phyloP scores from a whole-genome alignment of 2,888 invertebrate species.

The Phalera bucephala region DNA sequence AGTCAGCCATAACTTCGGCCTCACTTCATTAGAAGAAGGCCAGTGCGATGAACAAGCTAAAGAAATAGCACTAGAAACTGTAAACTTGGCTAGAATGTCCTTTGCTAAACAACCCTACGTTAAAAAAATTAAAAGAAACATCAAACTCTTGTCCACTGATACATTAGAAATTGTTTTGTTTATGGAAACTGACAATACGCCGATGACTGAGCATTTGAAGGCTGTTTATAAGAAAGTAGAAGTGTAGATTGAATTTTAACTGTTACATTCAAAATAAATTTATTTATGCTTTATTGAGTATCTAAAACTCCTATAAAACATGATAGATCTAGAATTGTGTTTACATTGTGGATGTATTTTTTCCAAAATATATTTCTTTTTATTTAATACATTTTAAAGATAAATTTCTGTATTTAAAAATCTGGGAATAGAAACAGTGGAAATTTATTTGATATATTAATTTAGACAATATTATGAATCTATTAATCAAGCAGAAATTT shows the following conservation, averaged over 20 bases:
- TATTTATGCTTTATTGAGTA: too few species aligned
- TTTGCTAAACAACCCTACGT: constrained; percentile 81
- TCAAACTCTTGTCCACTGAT: constrained; percentile 50
- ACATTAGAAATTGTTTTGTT: constrained; percentile 66
- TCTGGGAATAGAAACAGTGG: too few species aligned
- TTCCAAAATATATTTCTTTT: too few species aligned
- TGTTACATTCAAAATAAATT: too few species aligned
- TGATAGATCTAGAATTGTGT: too few species aligned
- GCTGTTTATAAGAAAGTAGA: constrained; percentile 70
- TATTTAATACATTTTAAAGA: too few species aligned
- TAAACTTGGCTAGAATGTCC: constrained; percentile 70
- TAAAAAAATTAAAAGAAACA: constrained; percentile 63
- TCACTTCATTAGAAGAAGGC: constrained; percentile 84
- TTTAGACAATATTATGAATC: too few species aligned
- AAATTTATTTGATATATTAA: too few species aligned
- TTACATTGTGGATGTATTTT: too few species aligned
- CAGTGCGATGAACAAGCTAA: constrained; percentile 56
- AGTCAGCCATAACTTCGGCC: constrained; percentile 85
- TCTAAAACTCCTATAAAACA: too few species aligned
- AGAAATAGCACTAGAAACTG: constrained; percentile 74
- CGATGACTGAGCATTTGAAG: constrained; percentile 79
- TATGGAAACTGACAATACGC: constrained; percentile 82
- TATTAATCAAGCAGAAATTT: too few species aligned
- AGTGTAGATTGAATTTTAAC: constrained; percentile 1
- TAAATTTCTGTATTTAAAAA: too few species aligned